Base-by-base conservation (phyloP, 2,888 invertebrate species). In the Dastarcus helophoroides region DNA sequence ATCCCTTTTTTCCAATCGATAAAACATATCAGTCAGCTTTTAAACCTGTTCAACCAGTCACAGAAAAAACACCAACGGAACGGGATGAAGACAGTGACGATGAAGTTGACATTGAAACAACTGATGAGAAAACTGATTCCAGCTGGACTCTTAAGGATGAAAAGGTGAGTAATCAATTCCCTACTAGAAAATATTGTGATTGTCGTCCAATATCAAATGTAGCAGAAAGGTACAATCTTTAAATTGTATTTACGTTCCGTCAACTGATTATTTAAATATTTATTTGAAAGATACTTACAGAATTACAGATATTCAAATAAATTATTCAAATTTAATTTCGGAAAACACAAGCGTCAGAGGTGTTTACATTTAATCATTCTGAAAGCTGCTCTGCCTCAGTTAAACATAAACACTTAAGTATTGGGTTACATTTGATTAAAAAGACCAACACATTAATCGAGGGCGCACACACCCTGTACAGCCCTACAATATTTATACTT, bases 101-200 rank as follows among this genome's bases (percentile, higher is more conserved):
- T 47, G 84, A 83, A 54, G 85, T 88, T 7, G 88, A 88, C 51
- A 85, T 88, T 41, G 88, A 88, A 56, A 85, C 85, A 6, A 85
- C 84, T 1, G 84, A 83, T 48, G 85, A 84, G 42, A 81, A 80
- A 37, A 50, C 58, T n/a, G 58, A 62, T 14, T 42, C 53, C 3
- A 41, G 49, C n/a, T 68, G 68, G 67, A 66, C 65, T 33, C 56
- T 65, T 11, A 67, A 68, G 26, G 60, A 65, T 31, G 67, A 68
- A 51, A 63, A 65, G 58, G 68, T 67, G 46, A 63, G 64, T 50
- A 17, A 7, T 17, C 19, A 17, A 17, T 17, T 17, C 19, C 19
- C n/a, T 17, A 7, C 19, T 7, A n/a, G 19, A 17, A 17, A 17
- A 17, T 17, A n/a, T 17, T 7, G 19, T 17, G n/a, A 17, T n/a